Evolutionary conservation across 2,113 vertebrate species (phyloP).

Genomic region (Emydura subglobosa): DNA sequence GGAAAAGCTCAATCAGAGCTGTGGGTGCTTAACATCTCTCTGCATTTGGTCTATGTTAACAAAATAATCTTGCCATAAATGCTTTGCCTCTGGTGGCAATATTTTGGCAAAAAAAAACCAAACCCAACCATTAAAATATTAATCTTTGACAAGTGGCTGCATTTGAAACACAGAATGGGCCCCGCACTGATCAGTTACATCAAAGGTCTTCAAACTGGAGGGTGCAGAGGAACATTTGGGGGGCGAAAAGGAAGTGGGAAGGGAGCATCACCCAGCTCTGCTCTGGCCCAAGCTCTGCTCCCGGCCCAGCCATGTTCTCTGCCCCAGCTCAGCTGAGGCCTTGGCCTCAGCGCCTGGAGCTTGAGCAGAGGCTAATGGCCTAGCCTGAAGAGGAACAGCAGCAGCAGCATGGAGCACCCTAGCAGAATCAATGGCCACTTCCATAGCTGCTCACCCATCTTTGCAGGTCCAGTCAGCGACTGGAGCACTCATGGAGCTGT

Average conservation of each 20-base stretch:
- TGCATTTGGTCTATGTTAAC: neutral
- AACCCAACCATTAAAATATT: rapidly evolving
- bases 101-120: neutral
- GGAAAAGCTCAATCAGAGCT: neutral
- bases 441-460: neutral
- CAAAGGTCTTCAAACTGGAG: too few relatives aligned
- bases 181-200: neutral
- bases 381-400: neutral
- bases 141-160: neutral
- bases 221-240: too few relatives aligned
- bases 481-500: neutral
- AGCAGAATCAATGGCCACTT: neutral
- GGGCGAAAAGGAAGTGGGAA: too few relatives aligned
- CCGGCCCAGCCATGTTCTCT: too few relatives aligned
- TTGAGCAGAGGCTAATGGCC: neutral
- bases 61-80: neutral
- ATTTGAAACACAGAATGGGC: neutral
- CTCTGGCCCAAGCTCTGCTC: too few relatives aligned
- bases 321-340: too few relatives aligned
- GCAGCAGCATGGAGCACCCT: neutral
- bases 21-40: neutral
- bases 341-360: neutral
- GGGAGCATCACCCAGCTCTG: too few relatives aligned
- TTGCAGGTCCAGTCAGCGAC: neutral
- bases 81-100: neutral